Evolutionary conservation across 2,888 invertebrate genomes (phyloP), one percentile per base, ranked within the genome.

Genomic region (Cheilosia impressa): DNA sequence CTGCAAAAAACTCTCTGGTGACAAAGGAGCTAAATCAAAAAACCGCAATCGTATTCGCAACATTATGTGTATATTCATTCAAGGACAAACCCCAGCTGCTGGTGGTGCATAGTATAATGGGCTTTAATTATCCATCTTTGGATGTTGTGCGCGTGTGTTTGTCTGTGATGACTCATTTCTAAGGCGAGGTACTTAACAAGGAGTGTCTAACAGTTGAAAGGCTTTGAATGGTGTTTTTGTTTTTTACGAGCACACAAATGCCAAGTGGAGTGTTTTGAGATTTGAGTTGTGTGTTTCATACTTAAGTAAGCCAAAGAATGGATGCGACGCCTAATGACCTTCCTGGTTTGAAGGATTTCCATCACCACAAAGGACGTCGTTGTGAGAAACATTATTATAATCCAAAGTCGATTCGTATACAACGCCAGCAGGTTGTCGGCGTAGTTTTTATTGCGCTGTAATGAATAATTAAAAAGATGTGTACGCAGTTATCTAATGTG

Each of bases 151-250:
- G 31, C 17, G 45, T 2, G 60, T 45, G 17, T 45, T 45, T 17
- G 62, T 62, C 24, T 10, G 45, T 45, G 62, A 62, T 62, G 62
- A 62, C 27, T 62, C 62, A 45, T n/a, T 45, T 43, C 10, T 17
- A 45, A 62, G 62, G 62, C 62, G 27, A 45, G 62, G 27, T 60
- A 60, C 43, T 45, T 62, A 6, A 5, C 27, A 62, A 45, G 62
- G 62, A 62, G 62, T 45, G 45, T 31, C 10, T 27, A 5, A 27
- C 43, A 9, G 9, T 5, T 45, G 4, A 27, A 45, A 15, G 15
- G 34, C 13, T 58, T 15, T 58, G 10, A n/a, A 41, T 4, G 15
- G 15, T 60, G 43, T 24, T 41, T 43, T 3, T 24, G 27, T 0
- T 4, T 17, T 10, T 55, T 17, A 55, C 17, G 17, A 31, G 27